These are phyloP conservation scores for Danio tinwini DNA, from an alignment of 2,797 vertebrate genomes.

Conservation along the genomic window DNA sequence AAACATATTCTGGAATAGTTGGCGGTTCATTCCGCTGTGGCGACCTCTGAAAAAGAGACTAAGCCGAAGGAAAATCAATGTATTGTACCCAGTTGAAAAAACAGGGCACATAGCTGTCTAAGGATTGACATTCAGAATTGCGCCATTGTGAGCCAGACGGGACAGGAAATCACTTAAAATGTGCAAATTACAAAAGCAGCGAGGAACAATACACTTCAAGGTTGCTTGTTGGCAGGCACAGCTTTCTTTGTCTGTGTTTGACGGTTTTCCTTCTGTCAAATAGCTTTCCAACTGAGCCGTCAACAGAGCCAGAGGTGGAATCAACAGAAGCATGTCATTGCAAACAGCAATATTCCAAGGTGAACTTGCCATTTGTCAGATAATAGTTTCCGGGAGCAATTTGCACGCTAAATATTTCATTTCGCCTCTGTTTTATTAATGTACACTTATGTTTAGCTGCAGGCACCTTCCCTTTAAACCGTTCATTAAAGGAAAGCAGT, in stretches of 20 bases:
- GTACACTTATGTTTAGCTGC: slow-evolving; percentile 20
- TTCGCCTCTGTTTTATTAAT: background rate
- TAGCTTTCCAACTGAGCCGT: slow-evolving; percentile 33
- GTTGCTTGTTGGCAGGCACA: slow-evolving; percentile 11
- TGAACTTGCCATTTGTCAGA: slow-evolving; percentile 11
- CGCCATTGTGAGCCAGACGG: background rate
- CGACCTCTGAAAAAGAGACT: too few species aligned
- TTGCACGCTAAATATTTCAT: background rate
- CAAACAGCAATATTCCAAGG: background rate
- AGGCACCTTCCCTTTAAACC: background rate
- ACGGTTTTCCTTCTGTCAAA: slow-evolving; percentile 24
- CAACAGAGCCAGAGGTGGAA: slow-evolving; percentile 12
- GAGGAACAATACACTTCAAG: slow-evolving; percentile 32
- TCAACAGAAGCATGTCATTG: slow-evolving; percentile 20
- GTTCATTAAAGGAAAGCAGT: background rate
- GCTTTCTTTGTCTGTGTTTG: background rate
- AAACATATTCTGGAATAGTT: too few species aligned
- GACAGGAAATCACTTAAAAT: slow-evolving; percentile 35
- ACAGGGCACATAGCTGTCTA: too few species aligned
- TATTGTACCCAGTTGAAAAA: too few species aligned
- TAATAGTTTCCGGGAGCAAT: slow-evolving; percentile 2
- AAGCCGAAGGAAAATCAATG: too few species aligned
- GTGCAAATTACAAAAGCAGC: slow-evolving; percentile 15
- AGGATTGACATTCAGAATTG: background rate
- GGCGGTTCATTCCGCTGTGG: too few species aligned